A percentile compares a stretch with the other conserved stretches of the same genome.
These are phyloP conservation scores for Paguma larvata DNA, from an alignment of 2,797 vertebrate species.

Conservation along the genomic window DNA sequence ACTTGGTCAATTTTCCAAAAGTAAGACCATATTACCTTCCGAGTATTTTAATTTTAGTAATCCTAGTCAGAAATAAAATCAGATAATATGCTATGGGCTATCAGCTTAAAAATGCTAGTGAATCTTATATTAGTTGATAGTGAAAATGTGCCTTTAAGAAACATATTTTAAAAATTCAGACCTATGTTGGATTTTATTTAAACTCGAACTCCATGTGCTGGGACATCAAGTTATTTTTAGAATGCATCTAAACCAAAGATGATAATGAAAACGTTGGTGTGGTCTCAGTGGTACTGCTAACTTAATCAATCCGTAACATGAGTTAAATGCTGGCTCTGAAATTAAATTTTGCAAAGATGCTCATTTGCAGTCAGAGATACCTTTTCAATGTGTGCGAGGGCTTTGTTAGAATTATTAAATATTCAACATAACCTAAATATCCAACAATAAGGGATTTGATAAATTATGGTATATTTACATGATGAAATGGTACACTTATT, in stretches of 20 bases:
- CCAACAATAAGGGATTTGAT: neutral
- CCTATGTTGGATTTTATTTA: slow-evolving; percentile 9
- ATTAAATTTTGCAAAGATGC: neutral
- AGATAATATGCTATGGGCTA: neutral
- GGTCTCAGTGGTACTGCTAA: neutral
- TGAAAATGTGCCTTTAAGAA: slow-evolving; percentile 25
- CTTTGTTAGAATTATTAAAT: slow-evolving; percentile 9
- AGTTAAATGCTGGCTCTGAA: neutral
- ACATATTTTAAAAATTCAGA: neutral
- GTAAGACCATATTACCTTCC: neutral
- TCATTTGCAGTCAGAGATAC: neutral
- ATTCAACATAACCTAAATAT: neutral
- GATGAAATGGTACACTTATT: neutral
- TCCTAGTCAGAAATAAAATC: neutral
- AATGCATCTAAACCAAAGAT: neutral
- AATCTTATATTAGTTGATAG: neutral
- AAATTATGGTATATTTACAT: neutral
- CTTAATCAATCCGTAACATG: neutral
- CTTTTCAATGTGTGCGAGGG: neutral
- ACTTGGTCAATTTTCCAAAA: neutral
- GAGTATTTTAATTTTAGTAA: slow-evolving; percentile 3
- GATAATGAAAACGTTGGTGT: neutral
- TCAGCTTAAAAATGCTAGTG: slow-evolving; percentile 10
- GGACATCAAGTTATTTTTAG: neutral
- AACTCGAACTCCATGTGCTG: neutral